Evolutionary conservation across 2,888 invertebrate species (phyloP), one percentile per base, ranked within the genome.

Genomic region (Chloromyia formosa): DNA sequence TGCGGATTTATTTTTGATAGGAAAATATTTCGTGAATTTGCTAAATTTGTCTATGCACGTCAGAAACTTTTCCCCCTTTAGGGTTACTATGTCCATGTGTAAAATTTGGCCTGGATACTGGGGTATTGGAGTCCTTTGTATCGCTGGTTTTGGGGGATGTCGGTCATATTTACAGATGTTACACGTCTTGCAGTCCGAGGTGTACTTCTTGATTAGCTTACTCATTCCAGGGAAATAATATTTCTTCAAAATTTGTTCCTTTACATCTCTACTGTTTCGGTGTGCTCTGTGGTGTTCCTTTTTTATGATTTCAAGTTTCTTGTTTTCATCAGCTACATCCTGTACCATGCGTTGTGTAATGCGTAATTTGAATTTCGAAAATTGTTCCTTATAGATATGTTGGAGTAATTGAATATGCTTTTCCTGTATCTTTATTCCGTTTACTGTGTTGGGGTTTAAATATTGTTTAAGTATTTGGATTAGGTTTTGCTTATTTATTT

Each of bases 211-310:
- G n/a, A 74, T 74, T 20, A 54, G 64, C 20, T 56, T 62, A 16
- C 12, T 23, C 64, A 74, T 74, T 42, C 18, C 14, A 3, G 49
- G 74, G 22, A 74, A 74, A 12, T 74, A 74, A 27, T 64, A 74
- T 22, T 64, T 53, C 23, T 64, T 54, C 54, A 74, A 1, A n/a
- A 74, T 62, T 42, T 64, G 54, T n/a, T 64, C 27, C 53, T 74
- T 74, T n/a, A 16, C 14, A 49, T 74, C 66, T 49, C 22, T 49
- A 22, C 22, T 14, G 10, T 74, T 74, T 3, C 66, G n/a, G 27
- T 74, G 66, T 12, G 64, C 56, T 56, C 64, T 64, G 27, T 20
- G 22, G 35, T 74, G 62, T n/a, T 74, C 74, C 27, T 56, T 7
- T 68, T 74, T n/a, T 40, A 74, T 74, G 5, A 74, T 74, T 56